A percentile compares a stretch with the other conserved stretches of the same genome.
phyloP scores from a whole-genome alignment of 2,888 invertebrate species.

The Mantis religiosa region DNA sequence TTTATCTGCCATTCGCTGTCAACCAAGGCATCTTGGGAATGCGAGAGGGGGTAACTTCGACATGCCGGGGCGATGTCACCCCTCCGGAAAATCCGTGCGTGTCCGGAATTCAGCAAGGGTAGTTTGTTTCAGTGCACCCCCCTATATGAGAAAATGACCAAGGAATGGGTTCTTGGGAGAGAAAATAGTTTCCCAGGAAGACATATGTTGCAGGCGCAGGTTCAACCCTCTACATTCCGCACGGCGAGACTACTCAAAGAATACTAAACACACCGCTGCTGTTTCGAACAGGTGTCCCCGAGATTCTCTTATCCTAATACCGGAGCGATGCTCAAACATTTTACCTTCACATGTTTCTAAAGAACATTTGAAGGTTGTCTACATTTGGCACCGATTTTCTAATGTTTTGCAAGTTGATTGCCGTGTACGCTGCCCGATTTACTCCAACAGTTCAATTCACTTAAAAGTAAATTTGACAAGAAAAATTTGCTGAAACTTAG shows the following conservation, averaged over 20 bases:
- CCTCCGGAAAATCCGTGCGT: not conserved
- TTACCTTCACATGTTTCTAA: no score
- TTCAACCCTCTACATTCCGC: not conserved
- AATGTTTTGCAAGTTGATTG: no score
- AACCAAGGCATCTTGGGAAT: conserved; percentile 7
- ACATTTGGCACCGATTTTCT: no score
- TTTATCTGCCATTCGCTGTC: not conserved
- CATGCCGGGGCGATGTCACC: not conserved
- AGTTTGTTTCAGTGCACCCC: not conserved
- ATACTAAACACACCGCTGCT: not conserved
- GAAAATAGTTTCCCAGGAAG: not conserved
- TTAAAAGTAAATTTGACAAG: no score
- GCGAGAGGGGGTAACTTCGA: not conserved
- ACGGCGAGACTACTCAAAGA: not conserved
- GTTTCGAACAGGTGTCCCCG: no score
- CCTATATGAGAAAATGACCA: not conserved
- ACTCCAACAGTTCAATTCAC: no score
- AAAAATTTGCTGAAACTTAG: no score
- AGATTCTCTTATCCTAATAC: no score
- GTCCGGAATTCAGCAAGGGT: not conserved
- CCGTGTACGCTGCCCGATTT: no score
- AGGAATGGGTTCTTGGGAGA: not conserved
- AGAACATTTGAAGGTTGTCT: no score
- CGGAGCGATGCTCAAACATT: no score
- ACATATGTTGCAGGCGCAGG: not conserved